A percentile compares a stretch with the other conserved stretches of the same genome.
These are phyloP conservation scores for Platysternon megacephalum DNA, from an alignment of 2,113 vertebrate species.

Conservation along the genomic window DNA sequence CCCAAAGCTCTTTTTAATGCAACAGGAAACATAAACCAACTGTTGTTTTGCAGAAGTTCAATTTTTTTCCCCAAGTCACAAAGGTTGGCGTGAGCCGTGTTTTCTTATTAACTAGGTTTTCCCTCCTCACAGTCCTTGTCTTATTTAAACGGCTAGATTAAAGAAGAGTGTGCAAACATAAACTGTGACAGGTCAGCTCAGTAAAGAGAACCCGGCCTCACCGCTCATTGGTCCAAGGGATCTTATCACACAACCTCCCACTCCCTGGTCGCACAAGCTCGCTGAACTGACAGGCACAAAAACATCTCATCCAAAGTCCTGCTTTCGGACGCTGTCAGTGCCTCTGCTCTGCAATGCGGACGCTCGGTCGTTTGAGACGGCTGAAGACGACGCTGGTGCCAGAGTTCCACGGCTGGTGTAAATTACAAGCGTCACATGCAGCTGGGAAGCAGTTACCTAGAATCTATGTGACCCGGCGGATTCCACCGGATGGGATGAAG, in stretches of 20 bases:
- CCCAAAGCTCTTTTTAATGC: neutral
- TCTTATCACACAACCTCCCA: neutral
- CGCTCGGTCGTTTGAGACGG: slow-evolving; percentile 66
- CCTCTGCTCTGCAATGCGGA: slow-evolving; percentile 74
- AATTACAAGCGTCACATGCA: slow-evolving; percentile 36
- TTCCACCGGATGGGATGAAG: slow-evolving; percentile 81
- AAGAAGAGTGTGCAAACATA: too few species aligned
- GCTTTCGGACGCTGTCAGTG: neutral
- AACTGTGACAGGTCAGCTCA: neutral
- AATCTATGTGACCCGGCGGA: slow-evolving; percentile 82
- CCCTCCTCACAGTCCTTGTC: neutral
- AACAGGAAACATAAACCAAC: neutral
- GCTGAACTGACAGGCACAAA: neutral
- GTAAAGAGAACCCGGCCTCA: neutral
- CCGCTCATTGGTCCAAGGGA: slow-evolving; percentile 8
- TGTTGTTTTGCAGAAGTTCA: neutral
- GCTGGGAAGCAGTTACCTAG: slow-evolving; percentile 73
- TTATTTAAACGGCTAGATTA: neutral
- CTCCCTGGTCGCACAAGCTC: neutral
- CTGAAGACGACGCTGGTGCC: slow-evolving; percentile 63
- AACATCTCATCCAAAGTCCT: slow-evolving; percentile 18
- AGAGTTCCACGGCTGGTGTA: slow-evolving; percentile 42
- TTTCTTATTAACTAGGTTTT: neutral
- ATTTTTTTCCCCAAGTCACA: too few species aligned
- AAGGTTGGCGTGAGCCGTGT: too few species aligned